Conservation (phyloP, 2,113 vertebrate species). For the Rhodinocichla rosea region DNA sequence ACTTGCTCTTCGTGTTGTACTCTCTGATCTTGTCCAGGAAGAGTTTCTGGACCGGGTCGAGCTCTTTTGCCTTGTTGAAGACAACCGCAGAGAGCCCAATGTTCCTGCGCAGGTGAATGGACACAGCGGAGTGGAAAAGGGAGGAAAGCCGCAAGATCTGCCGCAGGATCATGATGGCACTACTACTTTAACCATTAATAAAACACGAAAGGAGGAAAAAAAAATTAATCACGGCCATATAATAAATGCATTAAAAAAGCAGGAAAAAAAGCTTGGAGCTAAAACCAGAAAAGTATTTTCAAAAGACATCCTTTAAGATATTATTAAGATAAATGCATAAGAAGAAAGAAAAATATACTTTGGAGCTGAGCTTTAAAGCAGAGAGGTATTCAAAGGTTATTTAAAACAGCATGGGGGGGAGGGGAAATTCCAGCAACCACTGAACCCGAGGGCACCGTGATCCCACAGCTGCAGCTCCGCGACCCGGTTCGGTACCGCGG, state of each 20-base stretch:
- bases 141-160: constrained; percentile 80
- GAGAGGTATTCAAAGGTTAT: not conserved
- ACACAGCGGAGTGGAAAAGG: constrained; percentile 70
- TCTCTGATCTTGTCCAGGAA: constrained; percentile 96
- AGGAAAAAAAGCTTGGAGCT: fast-evolving
- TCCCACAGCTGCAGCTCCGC: fast-evolving
- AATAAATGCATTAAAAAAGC: fast-evolving
- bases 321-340: not conserved
- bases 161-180: constrained; percentile 81
- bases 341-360: not conserved
- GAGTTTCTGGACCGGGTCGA: constrained; percentile 94
- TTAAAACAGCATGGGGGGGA: fast-evolving
- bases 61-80: constrained; percentile 82
- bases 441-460: not conserved
- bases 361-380: not conserved
- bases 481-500: too few species aligned
- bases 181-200: not conserved
- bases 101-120: constrained; percentile 82
- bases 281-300: not conserved
- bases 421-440: not conserved
- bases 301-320: fast-evolving
- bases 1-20: constrained; percentile 91
- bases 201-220: fast-evolving
- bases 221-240: fast-evolving
- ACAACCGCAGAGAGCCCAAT: constrained; percentile 85